Base-by-base conservation (phyloP, 2,113 vertebrate species). In the Thalassarche chlororhynchos region DNA sequence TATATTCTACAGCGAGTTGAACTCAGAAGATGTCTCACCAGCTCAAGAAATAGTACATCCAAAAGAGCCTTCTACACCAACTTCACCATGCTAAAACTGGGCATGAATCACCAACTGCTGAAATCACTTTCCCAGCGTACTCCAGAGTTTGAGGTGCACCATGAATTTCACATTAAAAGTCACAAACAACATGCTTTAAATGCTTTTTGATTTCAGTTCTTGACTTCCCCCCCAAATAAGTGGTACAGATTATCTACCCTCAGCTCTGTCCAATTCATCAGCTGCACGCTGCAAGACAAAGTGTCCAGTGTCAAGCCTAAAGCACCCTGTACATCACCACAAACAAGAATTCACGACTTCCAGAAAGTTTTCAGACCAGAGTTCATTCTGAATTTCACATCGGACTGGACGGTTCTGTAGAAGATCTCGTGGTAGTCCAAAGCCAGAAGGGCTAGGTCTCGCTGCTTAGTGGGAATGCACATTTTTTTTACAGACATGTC, bases 41-140 rank as follows among this genome's bases (percentile, higher is more conserved):
- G 84, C 81, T 84, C 64, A 40, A 44, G 34, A 65, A 87, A 58
- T 0, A 42, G 9, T 3, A 44, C 58, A 44, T 10, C 42, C 51
- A 15, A 10, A 61, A 58, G 34, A 62, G 34, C 10, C 3, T 62
- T 75, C 81, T 28, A 57, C 29, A 64, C 0, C 0, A 58, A 15
- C 25, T 25, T 32, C 3, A 2, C 25, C 19, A 2, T 0, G 1
- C 74, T 55, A 17, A 72, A 83, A 57, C 12, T 1, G 4, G 64
- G 31, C 49, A 54, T 0, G 0, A 36, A 49, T 3, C 66, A 12
- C 58, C 51, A 21, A 1, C 74, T 55, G 38, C 75, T 17, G 55
- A 52, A 84, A 60, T 17, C 16, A 26, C n/a, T 17, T 52, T 68
- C 65, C 38, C 61, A 64, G 10, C 3, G 0, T 38, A 14, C n/a